Conservation (phyloP, 2,797 vertebrate species). For the Epinephelus awoara region DNA sequence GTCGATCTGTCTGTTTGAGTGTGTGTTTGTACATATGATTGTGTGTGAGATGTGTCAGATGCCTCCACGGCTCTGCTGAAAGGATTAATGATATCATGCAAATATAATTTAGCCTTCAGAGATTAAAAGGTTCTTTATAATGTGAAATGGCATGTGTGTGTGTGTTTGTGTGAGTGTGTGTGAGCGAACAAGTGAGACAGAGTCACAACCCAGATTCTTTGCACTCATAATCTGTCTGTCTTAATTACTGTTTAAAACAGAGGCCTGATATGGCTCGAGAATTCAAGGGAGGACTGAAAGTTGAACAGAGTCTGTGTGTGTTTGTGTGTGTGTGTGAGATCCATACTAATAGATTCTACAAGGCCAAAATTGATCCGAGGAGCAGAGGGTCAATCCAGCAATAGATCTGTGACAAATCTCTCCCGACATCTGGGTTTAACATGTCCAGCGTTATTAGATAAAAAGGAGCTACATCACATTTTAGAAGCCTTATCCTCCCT, state of each 20-base stretch:
- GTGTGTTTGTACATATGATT: conserved; percentile 8
- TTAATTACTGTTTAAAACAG: conserved; percentile 70
- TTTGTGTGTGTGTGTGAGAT: conserved; percentile 21
- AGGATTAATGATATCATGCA: conserved; percentile 73
- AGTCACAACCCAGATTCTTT: conserved; percentile 58
- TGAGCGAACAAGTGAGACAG: not conserved
- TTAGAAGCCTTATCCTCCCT: not conserved
- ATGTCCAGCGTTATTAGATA: conserved; percentile 54
- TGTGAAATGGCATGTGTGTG: conserved; percentile 36
- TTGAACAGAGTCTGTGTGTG: not conserved
- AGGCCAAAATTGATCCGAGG: conserved; percentile 62
- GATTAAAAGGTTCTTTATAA: conserved; percentile 60
- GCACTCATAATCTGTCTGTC: conserved; percentile 64
- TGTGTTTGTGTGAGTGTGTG: not conserved
- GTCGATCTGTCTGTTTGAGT: not conserved
- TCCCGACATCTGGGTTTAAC: conserved; percentile 66
- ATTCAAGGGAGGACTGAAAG: conserved; percentile 9
- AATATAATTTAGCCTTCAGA: conserved; percentile 65
- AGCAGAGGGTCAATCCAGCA: conserved; percentile 64
- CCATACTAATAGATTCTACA: conserved; percentile 67
- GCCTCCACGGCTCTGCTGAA: conserved; percentile 41
- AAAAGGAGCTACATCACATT: conserved; percentile 32
- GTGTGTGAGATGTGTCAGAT: conserved; percentile 40
- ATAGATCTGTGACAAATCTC: conserved; percentile 71
- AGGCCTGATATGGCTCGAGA: conserved; percentile 15